Base-by-base conservation (phyloP, 2,113 vertebrate species). In the Oxyruncus cristatus region DNA sequence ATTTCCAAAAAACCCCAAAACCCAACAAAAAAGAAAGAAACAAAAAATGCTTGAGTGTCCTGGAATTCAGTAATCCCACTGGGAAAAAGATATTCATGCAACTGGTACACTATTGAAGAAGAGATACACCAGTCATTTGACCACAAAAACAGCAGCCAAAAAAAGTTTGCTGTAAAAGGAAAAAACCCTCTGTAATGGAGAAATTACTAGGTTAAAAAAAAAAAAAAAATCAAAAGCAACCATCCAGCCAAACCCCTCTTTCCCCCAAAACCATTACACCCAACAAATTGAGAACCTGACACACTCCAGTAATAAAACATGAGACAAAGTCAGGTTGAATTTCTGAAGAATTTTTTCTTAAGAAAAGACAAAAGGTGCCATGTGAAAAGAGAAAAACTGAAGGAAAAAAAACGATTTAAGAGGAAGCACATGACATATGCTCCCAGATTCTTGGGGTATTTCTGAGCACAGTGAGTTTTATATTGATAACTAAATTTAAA, bases 261-360 rank as follows among this genome's bases (percentile, higher is more conserved):
- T 21, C 21, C 1, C 9, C 4, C 5, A 33, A 74, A 55, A 56
- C 15, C 26, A 74, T 50, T 11, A 77, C 17, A 63, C 8, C 9
- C 84, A 49, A 88, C 27, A 44, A 81, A 56, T 0, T 42, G 46
- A 73, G 63, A 88, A 14, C 11, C 8, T 37, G 85, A 62, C 19
- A 62, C 12, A 27, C 3, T 42, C 53, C 23, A 41, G 8, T 37
- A 86, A 32, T 30, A 80, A 70, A 77, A 62, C 3, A 21, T 2
- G 8, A 88, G 22, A 93, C 8, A 79, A 56, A 82, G 19, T 50
- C 5, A 22, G 28, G 12, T 11, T 66, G 12, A 55, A 62, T 76
- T 83, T 68, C 49, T 90, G 41, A 47, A 37, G 30, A 59, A 58
- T 80, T 86, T 74, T 80, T 86, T 74, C 50, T 89, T 52, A 47